Conservation (phyloP, 2,113 vertebrate genomes). For the Vombatus ursinus region DNA sequence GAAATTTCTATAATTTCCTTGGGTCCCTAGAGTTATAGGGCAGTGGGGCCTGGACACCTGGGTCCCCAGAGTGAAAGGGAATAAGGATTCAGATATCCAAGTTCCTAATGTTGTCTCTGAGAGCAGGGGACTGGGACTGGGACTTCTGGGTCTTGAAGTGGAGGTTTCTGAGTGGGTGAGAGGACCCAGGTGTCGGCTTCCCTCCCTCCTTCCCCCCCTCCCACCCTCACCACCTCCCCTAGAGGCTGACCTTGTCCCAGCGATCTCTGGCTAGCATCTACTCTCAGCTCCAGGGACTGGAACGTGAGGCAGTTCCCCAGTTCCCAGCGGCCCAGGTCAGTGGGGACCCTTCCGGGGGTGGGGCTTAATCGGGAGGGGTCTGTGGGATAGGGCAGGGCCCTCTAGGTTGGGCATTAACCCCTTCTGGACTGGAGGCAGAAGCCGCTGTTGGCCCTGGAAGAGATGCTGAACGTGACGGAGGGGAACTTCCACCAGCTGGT, state of each 20-base stretch:
- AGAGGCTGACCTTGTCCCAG: constrained; percentile 93
- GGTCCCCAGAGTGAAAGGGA: background rate
- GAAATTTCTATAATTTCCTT: background rate
- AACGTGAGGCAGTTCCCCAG: constrained; percentile 89
- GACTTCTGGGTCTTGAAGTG: background rate
- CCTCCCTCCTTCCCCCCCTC: background rate
- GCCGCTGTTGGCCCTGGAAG: constrained; percentile 89
- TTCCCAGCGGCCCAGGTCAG: constrained; percentile 90
- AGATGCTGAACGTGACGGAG: constrained; percentile 92
- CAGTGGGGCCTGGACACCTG: background rate
- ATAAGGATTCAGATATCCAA: background rate
- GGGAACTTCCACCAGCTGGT: constrained; percentile 94
- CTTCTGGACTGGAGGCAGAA: constrained; percentile 76
- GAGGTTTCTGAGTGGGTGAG: background rate
- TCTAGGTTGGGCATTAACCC: fast-evolving
- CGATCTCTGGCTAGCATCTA: constrained; percentile 92
- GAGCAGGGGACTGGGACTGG: background rate
- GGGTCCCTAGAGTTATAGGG: background rate
- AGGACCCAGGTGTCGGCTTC: background rate
- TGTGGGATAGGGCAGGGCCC: background rate
- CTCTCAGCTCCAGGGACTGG: constrained; percentile 90
- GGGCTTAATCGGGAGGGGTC: too few relatives aligned
- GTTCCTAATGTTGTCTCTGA: background rate
- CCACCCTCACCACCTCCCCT: background rate
- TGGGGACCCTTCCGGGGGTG: background rate